A percentile compares a stretch with the other conserved stretches of the same genome.
phyloP scores from a whole-genome alignment of 2,113 vertebrate genomes.

The Coryphaenoides rupestris region DNA sequence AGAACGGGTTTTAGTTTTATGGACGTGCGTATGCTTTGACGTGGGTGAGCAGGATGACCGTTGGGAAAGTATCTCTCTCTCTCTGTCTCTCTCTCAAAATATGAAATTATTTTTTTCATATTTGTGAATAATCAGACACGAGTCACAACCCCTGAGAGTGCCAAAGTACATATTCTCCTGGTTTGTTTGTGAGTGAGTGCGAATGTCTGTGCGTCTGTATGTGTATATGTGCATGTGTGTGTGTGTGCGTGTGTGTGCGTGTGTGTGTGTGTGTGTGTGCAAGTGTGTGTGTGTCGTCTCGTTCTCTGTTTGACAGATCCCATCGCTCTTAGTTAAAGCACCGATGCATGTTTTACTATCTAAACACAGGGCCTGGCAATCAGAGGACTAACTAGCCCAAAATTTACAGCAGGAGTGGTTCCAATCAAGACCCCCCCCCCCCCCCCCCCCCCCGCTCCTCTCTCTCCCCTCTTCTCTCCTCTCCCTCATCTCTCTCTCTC shows the following conservation, averaged over 20 bases:
- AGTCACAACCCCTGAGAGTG: no score
- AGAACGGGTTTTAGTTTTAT: not conserved
- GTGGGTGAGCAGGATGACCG: not conserved
- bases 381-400: slow-evolving; percentile 65
- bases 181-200: not conserved
- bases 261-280: not conserved
- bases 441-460: not conserved
- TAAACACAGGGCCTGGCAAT: slow-evolving; percentile 68
- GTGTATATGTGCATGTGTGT: slow-evolving; percentile 6
- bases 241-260: slow-evolving; percentile 25
- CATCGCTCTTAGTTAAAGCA: slow-evolving; percentile 67
- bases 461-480: slow-evolving; percentile 24
- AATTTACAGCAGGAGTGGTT: slow-evolving; percentile 62
- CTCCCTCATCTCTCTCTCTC: slow-evolving; percentile 26
- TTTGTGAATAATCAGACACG: no score
- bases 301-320: slow-evolving; percentile 29
- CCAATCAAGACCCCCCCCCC: slow-evolving; percentile 46
- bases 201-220: not conserved
- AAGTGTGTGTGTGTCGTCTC: not conserved
- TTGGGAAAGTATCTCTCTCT: not conserved
- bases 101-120: no score
- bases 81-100: not conserved
- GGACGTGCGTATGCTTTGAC: slow-evolving; percentile 1
- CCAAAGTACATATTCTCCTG: no score
- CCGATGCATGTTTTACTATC: slow-evolving; percentile 67